phyloP scores from a whole-genome alignment of 2,888 invertebrate genomes.

The Ligdia adustata region DNA sequence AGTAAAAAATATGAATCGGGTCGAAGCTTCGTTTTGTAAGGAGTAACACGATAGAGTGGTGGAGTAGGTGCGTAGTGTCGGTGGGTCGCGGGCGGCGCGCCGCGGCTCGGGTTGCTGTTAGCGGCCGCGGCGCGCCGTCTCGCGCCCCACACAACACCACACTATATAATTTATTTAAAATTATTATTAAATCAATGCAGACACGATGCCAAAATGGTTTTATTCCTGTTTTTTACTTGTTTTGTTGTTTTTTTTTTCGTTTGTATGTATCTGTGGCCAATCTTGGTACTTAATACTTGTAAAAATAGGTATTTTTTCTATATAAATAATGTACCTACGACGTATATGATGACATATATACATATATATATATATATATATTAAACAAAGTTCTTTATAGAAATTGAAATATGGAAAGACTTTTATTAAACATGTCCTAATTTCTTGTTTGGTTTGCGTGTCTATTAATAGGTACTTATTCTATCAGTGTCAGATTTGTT shows the following conservation, averaged over 20 bases:
- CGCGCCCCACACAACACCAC: constrained; percentile 49
- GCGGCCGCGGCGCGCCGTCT: constrained; percentile 21
- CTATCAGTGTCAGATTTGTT: neutral
- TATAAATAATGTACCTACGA: constrained; percentile 81
- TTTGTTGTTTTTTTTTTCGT: constrained; percentile 81
- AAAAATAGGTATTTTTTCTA: constrained; percentile 83
- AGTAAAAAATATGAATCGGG: constrained; percentile 79
- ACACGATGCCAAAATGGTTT: constrained; percentile 84
- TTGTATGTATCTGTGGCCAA: constrained; percentile 83
- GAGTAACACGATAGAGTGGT: constrained; percentile 79
- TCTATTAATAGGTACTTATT: neutral
- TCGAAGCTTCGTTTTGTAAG: constrained; percentile 73
- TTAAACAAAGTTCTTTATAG: constrained; percentile 81
- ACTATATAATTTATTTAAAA: constrained; percentile 69
- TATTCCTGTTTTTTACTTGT: constrained; percentile 82
- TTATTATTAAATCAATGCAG: constrained; percentile 75
- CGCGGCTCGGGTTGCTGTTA: constrained; percentile 33
- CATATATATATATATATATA: no score
- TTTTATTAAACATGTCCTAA: constrained; percentile 70
- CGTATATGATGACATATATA: constrained; percentile 79
- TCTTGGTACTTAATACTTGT: constrained; percentile 82
- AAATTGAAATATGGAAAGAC: constrained; percentile 76
- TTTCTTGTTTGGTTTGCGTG: neutral
- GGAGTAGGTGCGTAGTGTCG: constrained; percentile 76
- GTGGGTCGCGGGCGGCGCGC: constrained; percentile 50